A percentile compares a stretch with the other conserved stretches of the same genome.
Evolutionary conservation across 2,888 invertebrate species (phyloP).

Genomic region (Athripsodes cinereus): DNA sequence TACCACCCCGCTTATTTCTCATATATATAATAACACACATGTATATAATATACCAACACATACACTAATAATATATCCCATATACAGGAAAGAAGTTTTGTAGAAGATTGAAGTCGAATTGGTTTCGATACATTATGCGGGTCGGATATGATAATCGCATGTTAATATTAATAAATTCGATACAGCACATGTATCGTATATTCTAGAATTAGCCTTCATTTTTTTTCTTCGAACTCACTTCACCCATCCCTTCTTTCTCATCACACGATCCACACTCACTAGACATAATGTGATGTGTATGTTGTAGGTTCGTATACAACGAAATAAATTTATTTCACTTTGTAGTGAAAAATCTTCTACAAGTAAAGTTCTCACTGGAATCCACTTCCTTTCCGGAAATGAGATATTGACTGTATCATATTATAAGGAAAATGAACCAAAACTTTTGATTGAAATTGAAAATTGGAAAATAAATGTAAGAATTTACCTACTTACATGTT

Average conservation of each 20-base stretch:
- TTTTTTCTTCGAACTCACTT: not conserved
- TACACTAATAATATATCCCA: not conserved
- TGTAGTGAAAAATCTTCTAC: not conserved
- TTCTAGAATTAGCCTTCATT: not conserved
- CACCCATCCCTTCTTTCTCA: not conserved
- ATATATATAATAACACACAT: not conserved
- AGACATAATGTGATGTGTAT: too few species aligned
- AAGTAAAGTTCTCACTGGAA: not conserved
- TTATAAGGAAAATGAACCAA: not conserved
- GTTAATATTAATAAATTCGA: constrained; percentile 20
- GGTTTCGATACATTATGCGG: constrained; percentile 14
- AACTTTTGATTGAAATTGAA: not conserved
- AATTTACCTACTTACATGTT: too few species aligned
- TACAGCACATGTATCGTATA: constrained; percentile 3
- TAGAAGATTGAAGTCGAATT: constrained; percentile 16
- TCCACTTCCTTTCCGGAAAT: not conserved
- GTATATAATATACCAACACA: too few species aligned
- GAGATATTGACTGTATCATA: not conserved
- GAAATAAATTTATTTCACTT: not conserved
- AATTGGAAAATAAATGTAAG: too few species aligned
- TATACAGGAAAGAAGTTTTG: constrained; percentile 14
- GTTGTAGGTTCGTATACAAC: too few species aligned
- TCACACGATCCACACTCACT: not conserved
- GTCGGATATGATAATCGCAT: constrained; percentile 19
- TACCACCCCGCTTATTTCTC: not conserved